These are phyloP conservation scores for Strigamia maritima DNA, from an alignment of 2,888 invertebrate genomes.

Conservation along the genomic window DNA sequence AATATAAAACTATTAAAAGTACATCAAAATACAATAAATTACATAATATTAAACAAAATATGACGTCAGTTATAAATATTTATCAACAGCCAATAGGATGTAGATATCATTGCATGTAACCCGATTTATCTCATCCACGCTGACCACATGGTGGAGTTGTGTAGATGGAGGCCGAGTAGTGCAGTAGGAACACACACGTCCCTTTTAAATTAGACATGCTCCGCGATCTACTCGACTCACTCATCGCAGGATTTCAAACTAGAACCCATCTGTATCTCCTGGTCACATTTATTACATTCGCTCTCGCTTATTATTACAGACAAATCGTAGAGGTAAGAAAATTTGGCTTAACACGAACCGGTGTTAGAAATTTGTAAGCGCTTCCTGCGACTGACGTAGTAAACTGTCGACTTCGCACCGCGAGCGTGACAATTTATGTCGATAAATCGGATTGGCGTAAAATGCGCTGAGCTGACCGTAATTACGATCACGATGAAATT, in stretches of 20 bases:
- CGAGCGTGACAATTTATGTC: not conserved
- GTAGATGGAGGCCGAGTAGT: slow-evolving; percentile 4
- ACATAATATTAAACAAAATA: no score
- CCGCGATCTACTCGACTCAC: not conserved
- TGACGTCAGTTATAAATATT: no score
- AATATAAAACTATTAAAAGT: no score
- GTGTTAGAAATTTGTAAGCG: not conserved
- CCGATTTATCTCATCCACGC: no score
- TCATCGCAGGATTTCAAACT: not conserved
- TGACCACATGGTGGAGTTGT: no score
- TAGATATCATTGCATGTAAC: no score
- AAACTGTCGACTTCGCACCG: not conserved
- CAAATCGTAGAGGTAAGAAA: slow-evolving; percentile 4
- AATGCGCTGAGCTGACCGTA: no score
- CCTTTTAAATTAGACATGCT: not conserved
- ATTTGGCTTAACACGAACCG: not conserved
- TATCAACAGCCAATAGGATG: no score
- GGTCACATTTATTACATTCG: not conserved
- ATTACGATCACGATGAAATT: no score
- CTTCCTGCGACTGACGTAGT: not conserved
- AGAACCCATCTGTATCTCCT: not conserved
- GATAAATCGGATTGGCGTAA: no score
- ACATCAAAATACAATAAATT: no score
- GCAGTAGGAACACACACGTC: not conserved
- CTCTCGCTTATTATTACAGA: not conserved